phyloP scores from a whole-genome alignment of 2,113 vertebrate genomes.

The Rhea americana region DNA sequence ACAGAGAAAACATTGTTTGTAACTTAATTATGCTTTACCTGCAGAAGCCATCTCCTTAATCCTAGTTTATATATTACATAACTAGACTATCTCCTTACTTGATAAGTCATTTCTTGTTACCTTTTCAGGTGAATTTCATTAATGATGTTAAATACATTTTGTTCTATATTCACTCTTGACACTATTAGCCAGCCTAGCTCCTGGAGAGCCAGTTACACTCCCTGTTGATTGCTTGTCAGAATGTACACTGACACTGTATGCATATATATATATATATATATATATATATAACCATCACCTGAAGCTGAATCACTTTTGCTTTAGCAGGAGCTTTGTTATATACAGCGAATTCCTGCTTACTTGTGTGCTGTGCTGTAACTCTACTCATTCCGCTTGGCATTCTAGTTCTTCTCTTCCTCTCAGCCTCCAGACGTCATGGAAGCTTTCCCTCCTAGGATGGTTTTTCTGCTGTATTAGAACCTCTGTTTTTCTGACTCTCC shows the following conservation, averaged over 20 bases:
- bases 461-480: not conserved
- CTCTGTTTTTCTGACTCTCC: not conserved
- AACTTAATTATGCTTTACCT: not conserved
- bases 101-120: not conserved
- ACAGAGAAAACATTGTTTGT: not conserved
- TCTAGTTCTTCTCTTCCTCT: not conserved
- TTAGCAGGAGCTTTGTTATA: not conserved
- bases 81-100: not conserved
- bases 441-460: not conserved
- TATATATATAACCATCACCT: not conserved
- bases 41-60: not conserved
- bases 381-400: not conserved
- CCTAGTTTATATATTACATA: not conserved
- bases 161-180: accelerated
- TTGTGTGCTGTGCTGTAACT: not conserved
- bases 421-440: not conserved
- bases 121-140: not conserved
- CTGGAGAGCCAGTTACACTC: not conserved
- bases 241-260: not conserved
- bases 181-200: not conserved
- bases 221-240: not conserved
- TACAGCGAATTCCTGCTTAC: not conserved
- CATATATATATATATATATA: not conserved
- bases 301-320: not conserved
- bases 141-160: not conserved